Evolutionary conservation across 1,140 invertebrate species (phyloP).

Genomic region (Homalodisca vitripennis): DNA sequence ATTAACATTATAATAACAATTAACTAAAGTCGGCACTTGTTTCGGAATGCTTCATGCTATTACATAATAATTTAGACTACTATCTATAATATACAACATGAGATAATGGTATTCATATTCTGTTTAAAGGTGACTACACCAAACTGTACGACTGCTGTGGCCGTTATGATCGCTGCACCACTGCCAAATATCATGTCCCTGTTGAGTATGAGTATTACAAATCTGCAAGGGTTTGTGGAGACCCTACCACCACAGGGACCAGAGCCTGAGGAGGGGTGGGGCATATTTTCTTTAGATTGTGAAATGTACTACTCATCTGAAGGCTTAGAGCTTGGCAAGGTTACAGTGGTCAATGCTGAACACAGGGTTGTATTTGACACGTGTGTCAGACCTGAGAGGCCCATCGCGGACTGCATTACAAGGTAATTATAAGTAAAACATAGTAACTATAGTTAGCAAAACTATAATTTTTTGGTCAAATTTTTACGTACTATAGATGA

Average conservation of each 20-base stretch:
- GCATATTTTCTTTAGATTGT: slow-evolving; percentile 92
- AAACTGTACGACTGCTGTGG: too few species aligned
- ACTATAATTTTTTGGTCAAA: not conserved
- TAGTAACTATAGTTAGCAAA: too few species aligned
- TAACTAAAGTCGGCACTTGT: too few species aligned
- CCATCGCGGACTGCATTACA: slow-evolving; percentile 90
- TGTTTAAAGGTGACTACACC: too few species aligned
- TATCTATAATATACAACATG: too few species aligned
- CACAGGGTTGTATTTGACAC: slow-evolving; percentile 83
- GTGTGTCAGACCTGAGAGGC: slow-evolving; percentile 83
- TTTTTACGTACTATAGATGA: not conserved
- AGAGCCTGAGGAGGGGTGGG: slow-evolving; percentile 43
- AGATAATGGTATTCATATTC: too few species aligned
- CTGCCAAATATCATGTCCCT: too few species aligned
- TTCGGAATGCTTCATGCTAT: too few species aligned
- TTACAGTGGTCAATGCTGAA: slow-evolving; percentile 85
- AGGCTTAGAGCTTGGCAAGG: slow-evolving; percentile 86
- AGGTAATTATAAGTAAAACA: slow-evolving; percentile 57
- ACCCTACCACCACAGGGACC: not conserved
- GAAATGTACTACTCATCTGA: slow-evolving; percentile 92
- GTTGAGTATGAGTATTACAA: too few species aligned
- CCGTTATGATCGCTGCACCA: too few species aligned
- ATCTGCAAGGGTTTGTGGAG: not conserved
- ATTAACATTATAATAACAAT: too few species aligned
- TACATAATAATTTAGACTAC: too few species aligned